A percentile compares a stretch with the other conserved stretches of the same genome.
phyloP scores from a whole-genome alignment of 1,140 invertebrate species.

The Leptestheria dahalacensis region DNA sequence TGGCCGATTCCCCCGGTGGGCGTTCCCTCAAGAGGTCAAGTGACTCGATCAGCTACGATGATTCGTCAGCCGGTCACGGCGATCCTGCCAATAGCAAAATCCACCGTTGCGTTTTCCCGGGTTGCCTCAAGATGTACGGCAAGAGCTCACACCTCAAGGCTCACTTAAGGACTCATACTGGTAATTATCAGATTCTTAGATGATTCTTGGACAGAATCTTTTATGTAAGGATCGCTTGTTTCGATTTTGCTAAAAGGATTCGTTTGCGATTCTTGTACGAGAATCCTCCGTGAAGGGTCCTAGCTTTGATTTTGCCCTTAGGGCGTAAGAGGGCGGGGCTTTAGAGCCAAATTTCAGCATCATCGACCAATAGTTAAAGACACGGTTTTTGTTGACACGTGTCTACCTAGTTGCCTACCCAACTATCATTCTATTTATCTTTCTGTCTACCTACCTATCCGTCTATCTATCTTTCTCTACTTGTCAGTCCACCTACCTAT shows the following conservation, averaged over 20 bases:
- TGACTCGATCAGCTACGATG: not conserved
- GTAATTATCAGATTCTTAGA: constrained; percentile 34
- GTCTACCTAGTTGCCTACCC: too few relatives aligned
- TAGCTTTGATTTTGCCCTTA: too few relatives aligned
- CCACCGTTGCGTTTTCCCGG: constrained; percentile 70
- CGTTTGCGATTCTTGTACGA: too few relatives aligned
- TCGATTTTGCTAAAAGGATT: not conserved
- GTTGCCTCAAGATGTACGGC: constrained; percentile 86
- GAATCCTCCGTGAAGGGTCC: too few relatives aligned
- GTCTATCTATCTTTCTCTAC: too few relatives aligned
- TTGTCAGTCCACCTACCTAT: too few relatives aligned
- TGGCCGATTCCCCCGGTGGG: not conserved
- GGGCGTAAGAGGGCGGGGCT: too few relatives aligned
- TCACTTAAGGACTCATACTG: constrained; percentile 80
- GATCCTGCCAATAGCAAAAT: constrained; percentile 43
- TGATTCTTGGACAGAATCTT: not conserved
- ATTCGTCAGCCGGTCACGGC: not conserved
- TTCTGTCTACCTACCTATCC: too few relatives aligned
- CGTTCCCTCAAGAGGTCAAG: not conserved
- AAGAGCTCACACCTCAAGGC: constrained; percentile 89
- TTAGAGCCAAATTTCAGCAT: too few relatives aligned
- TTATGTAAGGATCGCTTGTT: not conserved
- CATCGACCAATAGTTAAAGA: too few relatives aligned
- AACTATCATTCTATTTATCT: too few relatives aligned
- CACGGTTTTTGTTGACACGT: too few relatives aligned